Conservation (phyloP, 64 coral and sea anemone species). For the Porites australiensis region DNA sequence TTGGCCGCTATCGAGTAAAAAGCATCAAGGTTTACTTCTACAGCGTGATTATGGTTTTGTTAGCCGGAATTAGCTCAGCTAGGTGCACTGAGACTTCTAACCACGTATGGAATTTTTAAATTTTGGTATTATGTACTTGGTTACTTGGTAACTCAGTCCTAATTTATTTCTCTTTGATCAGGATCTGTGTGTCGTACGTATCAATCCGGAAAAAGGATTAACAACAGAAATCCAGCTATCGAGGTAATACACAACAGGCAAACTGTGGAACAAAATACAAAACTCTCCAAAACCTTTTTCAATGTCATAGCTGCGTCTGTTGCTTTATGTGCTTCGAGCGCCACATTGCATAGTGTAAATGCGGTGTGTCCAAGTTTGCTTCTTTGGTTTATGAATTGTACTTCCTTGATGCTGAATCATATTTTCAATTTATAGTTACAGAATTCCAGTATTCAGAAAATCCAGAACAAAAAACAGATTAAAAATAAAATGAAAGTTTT, state of each 20-base stretch:
- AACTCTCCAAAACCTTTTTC: neutral
- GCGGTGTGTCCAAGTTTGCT: no score
- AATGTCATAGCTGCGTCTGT: no score
- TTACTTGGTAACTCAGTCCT: neutral
- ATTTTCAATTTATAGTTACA: no score
- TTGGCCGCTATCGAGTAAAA: constrained; percentile 63
- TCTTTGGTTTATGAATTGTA: no score
- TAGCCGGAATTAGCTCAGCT: neutral
- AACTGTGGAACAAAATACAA: neutral
- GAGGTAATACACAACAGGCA: neutral
- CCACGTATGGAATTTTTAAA: neutral
- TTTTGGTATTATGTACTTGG: neutral
- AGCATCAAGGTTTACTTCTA: constrained; percentile 11
- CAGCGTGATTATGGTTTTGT: neutral
- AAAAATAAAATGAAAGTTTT: no score
- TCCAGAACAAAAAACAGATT: no score
- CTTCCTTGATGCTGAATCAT: no score
- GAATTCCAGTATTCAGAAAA: no score
- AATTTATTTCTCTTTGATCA: neutral
- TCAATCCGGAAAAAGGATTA: neutral
- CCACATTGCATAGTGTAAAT: neutral
- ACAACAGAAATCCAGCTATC: neutral
- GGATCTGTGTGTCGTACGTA: neutral
- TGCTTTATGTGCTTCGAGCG: neutral
- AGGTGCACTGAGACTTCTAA: neutral